Evolutionary conservation across 2,888 invertebrate genomes (phyloP).

Genomic region (Aspidiotus destructor): DNA sequence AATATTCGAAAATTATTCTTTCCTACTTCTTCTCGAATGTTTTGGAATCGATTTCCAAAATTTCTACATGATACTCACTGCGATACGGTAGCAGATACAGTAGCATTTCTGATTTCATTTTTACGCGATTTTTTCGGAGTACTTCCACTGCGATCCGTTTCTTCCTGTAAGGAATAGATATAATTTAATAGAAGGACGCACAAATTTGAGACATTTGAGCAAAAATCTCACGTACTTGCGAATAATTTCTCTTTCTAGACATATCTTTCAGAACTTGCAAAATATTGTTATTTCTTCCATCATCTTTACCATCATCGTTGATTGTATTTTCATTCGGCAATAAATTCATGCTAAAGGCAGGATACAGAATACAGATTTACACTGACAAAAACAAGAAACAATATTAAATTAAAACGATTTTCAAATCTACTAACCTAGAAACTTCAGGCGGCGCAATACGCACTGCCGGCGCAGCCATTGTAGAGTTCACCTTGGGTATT

Average conservation of each 20-base stretch:
- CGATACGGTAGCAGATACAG: constrained; percentile 8
- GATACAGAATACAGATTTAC: background rate
- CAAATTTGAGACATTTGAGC: no score
- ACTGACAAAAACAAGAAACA: background rate
- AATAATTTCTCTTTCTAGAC: constrained; percentile 21
- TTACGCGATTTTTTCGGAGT: constrained; percentile 28
- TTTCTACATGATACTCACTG: background rate
- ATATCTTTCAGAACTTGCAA: constrained; percentile 17
- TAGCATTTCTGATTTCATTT: constrained; percentile 17
- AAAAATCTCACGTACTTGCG: constrained; percentile 7
- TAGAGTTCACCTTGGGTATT: constrained; percentile 13
- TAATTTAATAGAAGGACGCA: no score
- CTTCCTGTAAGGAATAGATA: constrained; percentile 12
- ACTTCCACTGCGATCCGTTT: constrained; percentile 18
- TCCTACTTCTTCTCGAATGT: no score
- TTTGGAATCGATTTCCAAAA: no score
- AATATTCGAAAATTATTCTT: no score
- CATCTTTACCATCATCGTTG: background rate
- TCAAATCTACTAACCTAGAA: constrained; percentile 10
- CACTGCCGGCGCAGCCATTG: constrained; percentile 18
- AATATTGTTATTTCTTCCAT: background rate
- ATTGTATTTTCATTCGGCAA: background rate
- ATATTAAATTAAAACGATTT: background rate
- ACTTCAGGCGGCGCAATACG: constrained; percentile 23
- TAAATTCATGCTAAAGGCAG: constrained; percentile 7